Evolutionary conservation across 2,888 invertebrate genomes (phyloP).

Genomic region (Agrochola macilenta): DNA sequence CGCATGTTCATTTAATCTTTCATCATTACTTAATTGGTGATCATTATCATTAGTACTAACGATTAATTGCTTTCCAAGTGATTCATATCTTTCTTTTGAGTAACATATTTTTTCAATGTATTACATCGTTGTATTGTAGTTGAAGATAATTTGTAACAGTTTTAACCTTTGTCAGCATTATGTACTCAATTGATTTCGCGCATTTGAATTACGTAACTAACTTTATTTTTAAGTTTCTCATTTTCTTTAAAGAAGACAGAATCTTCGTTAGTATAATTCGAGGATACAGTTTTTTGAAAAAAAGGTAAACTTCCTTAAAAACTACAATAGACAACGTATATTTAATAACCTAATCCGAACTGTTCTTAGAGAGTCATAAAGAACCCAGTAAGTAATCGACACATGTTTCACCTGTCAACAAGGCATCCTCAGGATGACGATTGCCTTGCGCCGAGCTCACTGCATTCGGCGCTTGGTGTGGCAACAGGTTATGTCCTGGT

Average conservation of each 20-base stretch:
- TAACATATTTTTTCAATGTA: background rate
- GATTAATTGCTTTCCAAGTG: slow-evolving; percentile 41
- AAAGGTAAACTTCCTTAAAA: background rate
- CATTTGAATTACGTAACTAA: background rate
- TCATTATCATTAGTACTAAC: slow-evolving; percentile 41
- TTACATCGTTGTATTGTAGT: background rate
- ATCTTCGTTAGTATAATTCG: background rate
- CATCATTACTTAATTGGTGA: slow-evolving; percentile 37
- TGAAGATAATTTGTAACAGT: background rate
- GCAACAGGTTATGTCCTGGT: no score
- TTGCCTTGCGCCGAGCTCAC: no score
- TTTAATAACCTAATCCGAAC: no score
- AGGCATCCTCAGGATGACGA: no score
- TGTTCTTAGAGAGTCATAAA: no score
- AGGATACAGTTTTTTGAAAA: no score
- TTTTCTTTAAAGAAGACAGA: background rate
- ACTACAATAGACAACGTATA: no score
- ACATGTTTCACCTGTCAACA: no score
- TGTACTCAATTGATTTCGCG: background rate
- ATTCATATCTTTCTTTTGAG: slow-evolving; percentile 33
- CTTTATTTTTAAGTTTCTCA: background rate
- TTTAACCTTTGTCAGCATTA: background rate
- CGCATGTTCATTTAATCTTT: slow-evolving; percentile 46
- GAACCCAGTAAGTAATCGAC: no score
- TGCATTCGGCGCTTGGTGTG: no score